Evolutionary conservation across 2,888 invertebrate species (phyloP).

Genomic region (Drosophila anomalata): DNA sequence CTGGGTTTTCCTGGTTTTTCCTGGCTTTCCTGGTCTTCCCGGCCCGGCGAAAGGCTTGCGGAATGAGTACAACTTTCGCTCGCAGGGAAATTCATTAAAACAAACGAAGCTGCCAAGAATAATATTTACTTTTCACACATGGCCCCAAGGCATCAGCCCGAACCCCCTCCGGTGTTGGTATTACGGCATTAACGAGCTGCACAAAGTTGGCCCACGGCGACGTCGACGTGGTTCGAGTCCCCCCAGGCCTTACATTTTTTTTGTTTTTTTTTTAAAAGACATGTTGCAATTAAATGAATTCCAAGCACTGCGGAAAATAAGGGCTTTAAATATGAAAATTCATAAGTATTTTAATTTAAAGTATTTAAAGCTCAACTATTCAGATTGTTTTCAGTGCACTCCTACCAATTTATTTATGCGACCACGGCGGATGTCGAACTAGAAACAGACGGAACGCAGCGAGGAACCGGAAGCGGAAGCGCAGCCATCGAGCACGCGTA

Average conservation of each 20-base stretch:
- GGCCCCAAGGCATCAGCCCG: neutral
- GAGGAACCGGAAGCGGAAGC: constrained; percentile 52
- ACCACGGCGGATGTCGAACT: constrained; percentile 1
- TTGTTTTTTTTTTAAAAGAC: neutral
- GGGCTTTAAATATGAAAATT: neutral
- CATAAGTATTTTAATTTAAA: too few relatives aligned
- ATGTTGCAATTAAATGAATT: neutral
- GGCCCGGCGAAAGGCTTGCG: neutral
- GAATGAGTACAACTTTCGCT: neutral
- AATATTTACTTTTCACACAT: constrained; percentile 30
- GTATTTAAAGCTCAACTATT: too few relatives aligned
- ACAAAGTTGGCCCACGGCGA: constrained; percentile 1
- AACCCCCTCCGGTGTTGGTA: constrained; percentile 1
- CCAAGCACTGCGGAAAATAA: neutral
- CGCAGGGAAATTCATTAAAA: constrained; percentile 16
- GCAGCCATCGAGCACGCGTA: constrained; percentile 56
- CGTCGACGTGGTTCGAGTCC: neutral
- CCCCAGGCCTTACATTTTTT: neutral
- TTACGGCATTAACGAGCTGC: constrained; percentile 5
- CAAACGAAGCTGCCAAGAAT: constrained; percentile 29
- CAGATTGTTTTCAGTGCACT: neutral
- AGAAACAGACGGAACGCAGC: constrained; percentile 1
- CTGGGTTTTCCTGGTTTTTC: neutral
- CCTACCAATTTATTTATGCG: neutral
- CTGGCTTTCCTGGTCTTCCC: neutral